Percentiles rank a stretch among this genome's conserved stretches.
These are phyloP conservation scores for Vidua macroura DNA, from an alignment of 2,113 vertebrate genomes.

Conservation along the genomic window DNA sequence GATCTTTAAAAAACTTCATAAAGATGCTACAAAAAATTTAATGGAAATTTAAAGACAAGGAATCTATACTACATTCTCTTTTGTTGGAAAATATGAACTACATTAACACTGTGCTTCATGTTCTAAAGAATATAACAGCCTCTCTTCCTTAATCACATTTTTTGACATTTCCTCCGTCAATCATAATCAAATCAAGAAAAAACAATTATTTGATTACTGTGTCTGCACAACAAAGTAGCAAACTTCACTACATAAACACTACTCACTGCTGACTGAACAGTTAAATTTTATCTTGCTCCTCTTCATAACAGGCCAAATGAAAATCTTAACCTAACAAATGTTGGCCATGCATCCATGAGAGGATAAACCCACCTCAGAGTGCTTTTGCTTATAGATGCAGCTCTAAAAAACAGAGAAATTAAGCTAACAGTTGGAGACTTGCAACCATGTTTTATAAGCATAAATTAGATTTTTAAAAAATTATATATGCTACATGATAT, in stretches of 20 bases:
- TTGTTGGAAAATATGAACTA: not conserved
- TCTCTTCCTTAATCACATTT: not conserved
- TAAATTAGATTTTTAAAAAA: not conserved
- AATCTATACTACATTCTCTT: not conserved
- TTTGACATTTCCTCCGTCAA: not conserved
- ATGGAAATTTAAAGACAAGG: not conserved
- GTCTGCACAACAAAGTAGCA: not conserved
- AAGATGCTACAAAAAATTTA: not conserved
- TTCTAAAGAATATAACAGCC: not conserved
- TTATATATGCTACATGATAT: not conserved
- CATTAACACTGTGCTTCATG: not conserved
- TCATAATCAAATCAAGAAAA: not conserved
- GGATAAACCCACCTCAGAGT: not conserved
- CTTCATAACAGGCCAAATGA: not conserved
- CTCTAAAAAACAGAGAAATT: not conserved
- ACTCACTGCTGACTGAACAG: not conserved
- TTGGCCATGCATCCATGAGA: not conserved
- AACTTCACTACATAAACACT: not conserved
- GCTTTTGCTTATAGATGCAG: not conserved
- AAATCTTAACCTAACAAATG: not conserved
- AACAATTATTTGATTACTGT: not conserved
- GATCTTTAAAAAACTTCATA: not conserved
- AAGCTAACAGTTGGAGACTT: not conserved
- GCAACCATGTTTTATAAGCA: not conserved
- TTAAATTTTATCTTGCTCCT: not conserved